A percentile compares a stretch with the other conserved stretches of the same genome.
phyloP scores from a whole-genome alignment of 1,140 invertebrate genomes.

The Drosophila arawakana region DNA sequence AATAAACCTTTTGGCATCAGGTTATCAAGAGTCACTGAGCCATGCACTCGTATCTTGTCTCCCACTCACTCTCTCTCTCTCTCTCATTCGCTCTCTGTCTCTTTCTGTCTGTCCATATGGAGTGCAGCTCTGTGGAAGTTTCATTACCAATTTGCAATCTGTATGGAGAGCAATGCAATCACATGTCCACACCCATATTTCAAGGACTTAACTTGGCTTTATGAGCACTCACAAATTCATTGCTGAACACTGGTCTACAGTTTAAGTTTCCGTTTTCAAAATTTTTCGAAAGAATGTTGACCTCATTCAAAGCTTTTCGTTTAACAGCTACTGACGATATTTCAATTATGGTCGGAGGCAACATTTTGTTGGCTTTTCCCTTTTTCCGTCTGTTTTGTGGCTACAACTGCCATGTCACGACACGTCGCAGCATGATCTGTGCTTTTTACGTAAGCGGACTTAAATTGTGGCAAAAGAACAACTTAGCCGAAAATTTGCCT shows the following conservation, averaged over 20 bases:
- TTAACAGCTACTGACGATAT: constrained; percentile 5
- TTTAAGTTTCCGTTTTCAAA: background rate
- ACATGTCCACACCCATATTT: background rate
- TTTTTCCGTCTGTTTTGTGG: constrained; percentile 12
- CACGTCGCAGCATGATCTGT: background rate
- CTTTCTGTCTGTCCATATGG: constrained; percentile 10
- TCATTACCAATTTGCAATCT: constrained; percentile 52
- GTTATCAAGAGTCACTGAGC: constrained; percentile 9
- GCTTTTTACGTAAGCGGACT: background rate
- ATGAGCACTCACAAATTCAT: background rate
- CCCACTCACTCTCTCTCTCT: background rate
- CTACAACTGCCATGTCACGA: constrained; percentile 11
- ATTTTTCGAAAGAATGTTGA: background rate
- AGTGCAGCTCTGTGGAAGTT: constrained; percentile 50
- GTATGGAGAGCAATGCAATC: constrained; percentile 16
- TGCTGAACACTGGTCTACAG: constrained; percentile 1
- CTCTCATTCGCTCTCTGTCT: background rate
- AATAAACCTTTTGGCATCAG: constrained; percentile 20
- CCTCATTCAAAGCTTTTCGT: background rate
- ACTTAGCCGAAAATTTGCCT: background rate
- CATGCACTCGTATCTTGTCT: background rate
- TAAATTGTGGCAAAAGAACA: background rate
- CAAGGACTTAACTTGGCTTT: constrained; percentile 1
- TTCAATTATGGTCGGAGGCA: constrained; percentile 19
- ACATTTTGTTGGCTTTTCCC: constrained; percentile 8